Percentiles rank a stretch among this genome's conserved stretches.
Conservation (phyloP, 2,797 vertebrate species). For the Dipus sagitta region DNA sequence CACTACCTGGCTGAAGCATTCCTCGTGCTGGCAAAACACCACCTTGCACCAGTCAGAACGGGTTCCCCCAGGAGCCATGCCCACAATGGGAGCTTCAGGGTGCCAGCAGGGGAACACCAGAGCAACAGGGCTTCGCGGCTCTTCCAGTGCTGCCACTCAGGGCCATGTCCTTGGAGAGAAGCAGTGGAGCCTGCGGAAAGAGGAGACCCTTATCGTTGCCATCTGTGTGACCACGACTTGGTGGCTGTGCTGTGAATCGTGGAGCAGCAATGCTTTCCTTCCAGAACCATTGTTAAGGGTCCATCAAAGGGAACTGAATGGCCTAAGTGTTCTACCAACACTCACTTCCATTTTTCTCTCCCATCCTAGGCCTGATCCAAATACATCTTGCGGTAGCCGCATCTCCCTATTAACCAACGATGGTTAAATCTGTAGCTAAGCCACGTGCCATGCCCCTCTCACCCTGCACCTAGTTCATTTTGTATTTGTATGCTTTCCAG, state of each 20-base stretch:
- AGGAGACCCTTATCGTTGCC: neutral
- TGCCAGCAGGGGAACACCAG: neutral
- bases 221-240: neutral
- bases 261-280: neutral
- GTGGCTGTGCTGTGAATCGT: neutral
- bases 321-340: neutral
- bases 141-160: neutral
- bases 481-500: neutral
- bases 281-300: neutral
- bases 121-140: neutral
- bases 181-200: neutral
- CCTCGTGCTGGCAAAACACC: neutral
- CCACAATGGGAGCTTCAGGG: neutral
- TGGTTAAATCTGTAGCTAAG: neutral
- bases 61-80: neutral
- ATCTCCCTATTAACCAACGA: neutral
- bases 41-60: neutral
- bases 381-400: neutral
- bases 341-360: conserved; percentile 1
- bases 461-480: neutral
- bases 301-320: neutral
- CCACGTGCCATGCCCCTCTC: neutral
- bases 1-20: conserved; percentile 62
- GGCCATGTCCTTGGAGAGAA: neutral
- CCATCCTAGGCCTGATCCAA: neutral